Conservation (phyloP, 1,140 invertebrate species). For the Mylabris phalerata region DNA sequence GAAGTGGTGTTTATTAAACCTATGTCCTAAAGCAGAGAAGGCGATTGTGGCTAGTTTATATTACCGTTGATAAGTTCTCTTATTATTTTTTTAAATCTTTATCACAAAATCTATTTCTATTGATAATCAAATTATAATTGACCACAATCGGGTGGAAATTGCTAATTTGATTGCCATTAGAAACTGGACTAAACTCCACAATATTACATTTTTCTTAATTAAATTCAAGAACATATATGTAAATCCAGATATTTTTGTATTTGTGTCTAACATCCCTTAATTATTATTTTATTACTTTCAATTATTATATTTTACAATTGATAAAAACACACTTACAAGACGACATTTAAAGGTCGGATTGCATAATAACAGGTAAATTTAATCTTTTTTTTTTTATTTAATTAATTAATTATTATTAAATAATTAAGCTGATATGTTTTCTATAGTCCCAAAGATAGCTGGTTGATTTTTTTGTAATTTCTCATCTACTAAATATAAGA, state of each 20-base stretch:
- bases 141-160: background rate
- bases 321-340: slow-evolving; percentile 38
- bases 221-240: slow-evolving; percentile 28
- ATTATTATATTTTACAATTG: slow-evolving; percentile 8
- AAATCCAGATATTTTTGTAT: slow-evolving; percentile 25
- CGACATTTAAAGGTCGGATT: slow-evolving; percentile 44
- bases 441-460: slow-evolving; percentile 39
- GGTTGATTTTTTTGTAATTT: slow-evolving; percentile 1
- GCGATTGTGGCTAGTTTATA: slow-evolving; percentile 44
- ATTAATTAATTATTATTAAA: slow-evolving; percentile 31
- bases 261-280: slow-evolving; percentile 16
- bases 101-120: slow-evolving; percentile 37
- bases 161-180: too few species aligned
- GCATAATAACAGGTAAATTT: slow-evolving; percentile 42
- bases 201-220: slow-evolving; percentile 7
- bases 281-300: background rate
- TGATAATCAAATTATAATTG: background rate
- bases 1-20: slow-evolving; percentile 44
- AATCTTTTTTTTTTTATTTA: slow-evolving; percentile 31
- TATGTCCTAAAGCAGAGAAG: slow-evolving; percentile 45
- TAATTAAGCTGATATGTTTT: slow-evolving; percentile 44
- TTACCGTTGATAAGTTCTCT: slow-evolving; percentile 38
- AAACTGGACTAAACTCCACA: slow-evolving; percentile 24
- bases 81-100: slow-evolving; percentile 10
- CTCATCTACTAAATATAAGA: slow-evolving; percentile 11